Evolutionary conservation across 2,888 invertebrate species (phyloP), one percentile per base, ranked within the genome.

Genomic region (Chydorus sphaericus): DNA sequence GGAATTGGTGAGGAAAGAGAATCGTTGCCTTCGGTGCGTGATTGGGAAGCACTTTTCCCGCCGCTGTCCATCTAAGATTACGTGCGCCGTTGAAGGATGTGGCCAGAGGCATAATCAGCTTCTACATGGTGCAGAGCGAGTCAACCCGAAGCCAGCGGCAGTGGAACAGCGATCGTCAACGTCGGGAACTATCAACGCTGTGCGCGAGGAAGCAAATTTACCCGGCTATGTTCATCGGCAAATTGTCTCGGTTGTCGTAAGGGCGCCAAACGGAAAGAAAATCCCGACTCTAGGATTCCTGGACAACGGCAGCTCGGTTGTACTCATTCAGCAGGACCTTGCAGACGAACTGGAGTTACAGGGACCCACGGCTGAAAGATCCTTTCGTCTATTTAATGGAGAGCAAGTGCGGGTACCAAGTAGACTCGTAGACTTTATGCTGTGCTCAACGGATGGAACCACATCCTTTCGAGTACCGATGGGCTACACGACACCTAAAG

Each of bases 121-220:
- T 8, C 52, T 52, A 20, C 52, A 52, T 33, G 52, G 52, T 20
- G 52, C 52, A n/a, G 7, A 6, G 10, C 31, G 52, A 5, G 28
- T 54, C 5, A n/a, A n/a, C n/a, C n/a, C 8, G 6, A n/a, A 23
- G 8, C 39, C n/a, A n/a, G n/a, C n/a, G n/a, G n/a, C n/a, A n/a
- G n/a, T n/a, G n/a, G n/a, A n/a, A n/a, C n/a, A n/a, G n/a, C n/a
- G n/a, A n/a, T n/a, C n/a, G n/a, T n/a, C n/a, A n/a, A n/a, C n/a
- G n/a, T n/a, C n/a, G n/a, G n/a, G n/a, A n/a, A n/a, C n/a, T n/a
- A n/a, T n/a, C n/a, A n/a, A n/a, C n/a, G n/a, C n/a, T n/a, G n/a
- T n/a, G 8, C 16, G n/a, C 8, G 6, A 7, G 20, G 39, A 8
- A 8, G 39, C n/a, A n/a, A n/a, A n/a, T n/a, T n/a, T n/a, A n/a